Evolutionary conservation across 1,140 invertebrate genomes (phyloP), one percentile per base, ranked within the genome.

Genomic region (Drosophila tsacasi): DNA sequence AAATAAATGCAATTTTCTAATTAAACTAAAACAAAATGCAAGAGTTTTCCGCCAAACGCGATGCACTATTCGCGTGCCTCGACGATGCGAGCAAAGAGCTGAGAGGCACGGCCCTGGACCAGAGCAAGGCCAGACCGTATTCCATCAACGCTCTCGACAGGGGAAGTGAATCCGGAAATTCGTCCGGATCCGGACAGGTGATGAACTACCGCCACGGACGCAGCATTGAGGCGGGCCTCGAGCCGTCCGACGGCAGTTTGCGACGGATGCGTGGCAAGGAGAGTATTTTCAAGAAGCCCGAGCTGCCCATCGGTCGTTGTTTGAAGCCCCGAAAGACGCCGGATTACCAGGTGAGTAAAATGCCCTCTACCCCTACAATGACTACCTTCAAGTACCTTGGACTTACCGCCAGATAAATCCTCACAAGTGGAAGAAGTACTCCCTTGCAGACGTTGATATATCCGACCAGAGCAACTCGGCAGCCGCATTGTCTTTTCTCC

Each of bases 361-460:
- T 6, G 3, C 1, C 10, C 1, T 15, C 8, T 6, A 17, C 7
- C 15, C 12, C 5, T 13, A 4, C n/a, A 77, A 62, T 95, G 15
- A 5, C 9, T 2, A n/a, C 6, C 3, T 25, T 61, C 21, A 59
- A 12, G 13, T 44, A n/a, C 19, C 3, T 25, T 40, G 15, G 5
- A 10, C 9, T 17, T 7, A 12, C 12, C 10, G 7, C 5, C 23
- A 91, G 67, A 95, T 94, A 74, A 96, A 97, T 93, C 96, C 96
- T 8, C 94, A 96, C 77, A 97, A 96, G 89, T 97, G 96, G 96
- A 95, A 94, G 2, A 96, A 95, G 83, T 97, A 97, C 72, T 95
- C 94, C 19, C 91, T 97, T 15, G 95, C 95, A 37, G 96, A 97
- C 94, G 96, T 96, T 2, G 96, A 97, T 81, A 96, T 97, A 93